These are phyloP conservation scores for Onychomys leucogaster DNA, from an alignment of 2,797 vertebrate genomes.

Conservation along the genomic window DNA sequence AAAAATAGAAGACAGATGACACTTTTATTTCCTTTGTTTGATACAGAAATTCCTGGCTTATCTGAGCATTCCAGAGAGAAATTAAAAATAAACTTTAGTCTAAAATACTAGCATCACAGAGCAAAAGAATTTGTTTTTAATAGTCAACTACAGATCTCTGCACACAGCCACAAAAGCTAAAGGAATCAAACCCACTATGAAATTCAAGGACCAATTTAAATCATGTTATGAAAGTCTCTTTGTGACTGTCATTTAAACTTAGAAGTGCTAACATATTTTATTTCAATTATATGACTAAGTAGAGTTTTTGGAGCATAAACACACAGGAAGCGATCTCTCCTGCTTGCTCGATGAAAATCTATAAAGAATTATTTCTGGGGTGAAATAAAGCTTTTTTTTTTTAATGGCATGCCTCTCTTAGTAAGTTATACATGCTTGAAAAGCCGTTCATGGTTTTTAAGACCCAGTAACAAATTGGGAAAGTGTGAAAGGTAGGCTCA, in stretches of 20 bases:
- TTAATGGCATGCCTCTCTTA: slow-evolving; percentile 34
- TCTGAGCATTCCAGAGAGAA: neutral
- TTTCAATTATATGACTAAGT: slow-evolving; percentile 58
- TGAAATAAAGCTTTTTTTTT: neutral
- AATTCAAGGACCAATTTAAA: slow-evolving; percentile 70
- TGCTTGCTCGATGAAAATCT: slow-evolving; percentile 52
- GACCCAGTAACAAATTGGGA: slow-evolving; percentile 55
- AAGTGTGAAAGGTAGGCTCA: slow-evolving; percentile 36
- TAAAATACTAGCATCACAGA: slow-evolving; percentile 48
- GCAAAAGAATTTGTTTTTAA: slow-evolving; percentile 37
- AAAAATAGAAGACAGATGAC: neutral
- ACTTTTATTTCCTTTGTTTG: neutral
- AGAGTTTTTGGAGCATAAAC: slow-evolving; percentile 49
- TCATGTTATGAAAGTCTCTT: slow-evolving; percentile 44
- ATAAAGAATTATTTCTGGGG: slow-evolving; percentile 36
- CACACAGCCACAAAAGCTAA: neutral
- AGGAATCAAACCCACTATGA: slow-evolving; percentile 39
- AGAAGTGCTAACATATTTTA: slow-evolving; percentile 37
- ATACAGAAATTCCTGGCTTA: neutral
- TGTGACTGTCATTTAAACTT: slow-evolving; percentile 54
- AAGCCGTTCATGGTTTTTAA: slow-evolving; percentile 26
- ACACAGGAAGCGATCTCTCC: slow-evolving; percentile 48
- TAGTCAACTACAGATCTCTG: neutral
- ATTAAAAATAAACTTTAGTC: slow-evolving; percentile 40
- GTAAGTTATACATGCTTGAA: slow-evolving; percentile 27